phyloP scores from a whole-genome alignment of 2,888 invertebrate species.

The Trichacis sp. region DNA sequence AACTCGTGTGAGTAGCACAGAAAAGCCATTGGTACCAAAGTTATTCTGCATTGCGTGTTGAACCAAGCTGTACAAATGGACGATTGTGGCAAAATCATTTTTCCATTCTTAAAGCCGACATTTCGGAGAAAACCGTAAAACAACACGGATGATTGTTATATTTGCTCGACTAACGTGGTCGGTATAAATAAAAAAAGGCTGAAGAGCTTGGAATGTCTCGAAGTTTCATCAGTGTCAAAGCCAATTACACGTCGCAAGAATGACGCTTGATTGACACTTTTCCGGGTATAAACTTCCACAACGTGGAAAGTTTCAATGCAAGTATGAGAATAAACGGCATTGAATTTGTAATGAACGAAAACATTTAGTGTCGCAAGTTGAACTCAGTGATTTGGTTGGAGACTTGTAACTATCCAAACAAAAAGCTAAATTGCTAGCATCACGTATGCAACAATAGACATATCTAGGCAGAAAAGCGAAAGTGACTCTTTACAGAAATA shows the following conservation, averaged over 20 bases:
- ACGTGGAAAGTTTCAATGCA: not conserved
- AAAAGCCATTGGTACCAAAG: not conserved
- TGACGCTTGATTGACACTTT: not conserved
- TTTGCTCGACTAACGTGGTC: not conserved
- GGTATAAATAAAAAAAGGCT: not conserved
- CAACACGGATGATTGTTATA: not conserved
- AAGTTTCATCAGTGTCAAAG: not conserved
- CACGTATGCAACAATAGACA: constrained; percentile 12
- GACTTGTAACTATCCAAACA: constrained; percentile 43
- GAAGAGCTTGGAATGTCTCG: not conserved
- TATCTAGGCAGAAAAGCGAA: constrained; percentile 1
- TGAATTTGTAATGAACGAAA: not conserved
- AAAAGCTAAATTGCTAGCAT: constrained; percentile 42
- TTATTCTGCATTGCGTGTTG: not conserved
- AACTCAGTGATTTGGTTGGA: constrained; percentile 42
- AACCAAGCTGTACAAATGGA: not conserved
- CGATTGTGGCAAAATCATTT: not conserved
- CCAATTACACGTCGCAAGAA: not conserved
- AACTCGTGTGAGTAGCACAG: not conserved
- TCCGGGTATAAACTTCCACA: not conserved
- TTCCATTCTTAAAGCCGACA: not conserved
- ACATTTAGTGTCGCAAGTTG: constrained; percentile 17
- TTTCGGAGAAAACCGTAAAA: not conserved
- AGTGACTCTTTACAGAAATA: constrained; percentile 2
- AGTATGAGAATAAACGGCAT: too few species aligned